Evolutionary conservation across 2,113 vertebrate genomes (phyloP).

Genomic region (Lipotes vexillifer): DNA sequence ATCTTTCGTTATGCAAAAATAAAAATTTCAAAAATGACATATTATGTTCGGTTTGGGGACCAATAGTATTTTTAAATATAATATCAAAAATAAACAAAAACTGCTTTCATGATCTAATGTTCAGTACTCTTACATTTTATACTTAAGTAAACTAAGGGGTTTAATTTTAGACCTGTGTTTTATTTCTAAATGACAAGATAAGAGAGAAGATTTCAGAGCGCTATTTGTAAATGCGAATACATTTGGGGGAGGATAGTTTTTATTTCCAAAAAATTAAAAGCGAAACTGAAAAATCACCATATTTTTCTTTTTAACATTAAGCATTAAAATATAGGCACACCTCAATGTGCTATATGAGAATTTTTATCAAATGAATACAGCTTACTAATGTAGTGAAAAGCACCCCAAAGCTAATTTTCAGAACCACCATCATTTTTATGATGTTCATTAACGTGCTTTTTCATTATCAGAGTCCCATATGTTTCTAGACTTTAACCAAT

Average conservation of each 20-base stretch:
- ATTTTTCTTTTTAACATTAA: background rate
- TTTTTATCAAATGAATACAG: background rate
- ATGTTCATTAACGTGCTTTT: constrained; percentile 41
- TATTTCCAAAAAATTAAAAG: constrained; percentile 5
- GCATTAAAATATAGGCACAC: background rate
- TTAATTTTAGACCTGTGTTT: constrained; percentile 30
- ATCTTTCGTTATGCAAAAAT: background rate
- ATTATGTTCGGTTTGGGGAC: background rate
- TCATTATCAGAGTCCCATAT: background rate
- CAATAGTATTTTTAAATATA: background rate
- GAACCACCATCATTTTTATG: background rate
- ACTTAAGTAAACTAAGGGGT: background rate
- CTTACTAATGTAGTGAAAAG: background rate
- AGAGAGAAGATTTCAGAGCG: background rate
- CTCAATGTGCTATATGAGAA: background rate
- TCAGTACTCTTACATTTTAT: constrained; percentile 17
- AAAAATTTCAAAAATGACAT: background rate
- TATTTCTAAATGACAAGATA: constrained; percentile 20
- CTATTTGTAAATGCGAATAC: background rate
- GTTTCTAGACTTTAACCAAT: constrained; percentile 40
- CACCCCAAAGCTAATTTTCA: constrained; percentile 25
- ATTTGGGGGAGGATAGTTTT: background rate
- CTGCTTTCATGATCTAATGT: background rate
- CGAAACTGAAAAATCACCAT: background rate
- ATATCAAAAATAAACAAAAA: constrained; percentile 15